Evolutionary conservation across 2,113 vertebrate genomes (phyloP).

Genomic region (Typhlomys cinereus): DNA sequence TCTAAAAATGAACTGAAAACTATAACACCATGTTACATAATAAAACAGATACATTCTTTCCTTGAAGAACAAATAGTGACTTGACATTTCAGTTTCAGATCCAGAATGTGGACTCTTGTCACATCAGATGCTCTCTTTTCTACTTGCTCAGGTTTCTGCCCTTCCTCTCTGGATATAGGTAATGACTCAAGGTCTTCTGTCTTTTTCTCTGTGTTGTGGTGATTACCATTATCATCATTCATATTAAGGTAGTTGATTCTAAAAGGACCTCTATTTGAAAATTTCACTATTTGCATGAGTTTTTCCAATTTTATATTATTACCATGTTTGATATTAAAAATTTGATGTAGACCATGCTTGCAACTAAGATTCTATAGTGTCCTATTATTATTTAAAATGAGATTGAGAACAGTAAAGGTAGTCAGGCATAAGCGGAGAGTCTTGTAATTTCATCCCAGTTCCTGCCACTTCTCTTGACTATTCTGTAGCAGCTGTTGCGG

Average conservation of each 20-base stretch:
- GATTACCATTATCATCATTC: too few relatives aligned
- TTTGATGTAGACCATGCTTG: not conserved
- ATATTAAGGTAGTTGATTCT: not conserved
- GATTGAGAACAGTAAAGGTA: not conserved
- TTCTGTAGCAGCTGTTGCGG: not conserved
- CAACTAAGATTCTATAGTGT: not conserved
- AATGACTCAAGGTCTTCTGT: not conserved
- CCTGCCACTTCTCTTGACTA: not conserved
- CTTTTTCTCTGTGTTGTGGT: not conserved
- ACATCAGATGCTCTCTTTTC: not conserved
- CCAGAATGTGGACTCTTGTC: not conserved
- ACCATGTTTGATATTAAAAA: not conserved
- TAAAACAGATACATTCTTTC: conserved; percentile 32
- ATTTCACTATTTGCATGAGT: not conserved
- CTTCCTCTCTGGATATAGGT: not conserved
- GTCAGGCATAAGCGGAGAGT: not conserved
- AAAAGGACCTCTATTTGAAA: not conserved
- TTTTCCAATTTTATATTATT: conserved; percentile 38
- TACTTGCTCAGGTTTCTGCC: not conserved
- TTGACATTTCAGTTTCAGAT: conserved; percentile 47
- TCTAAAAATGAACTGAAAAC: not conserved
- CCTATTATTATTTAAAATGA: conserved; percentile 10
- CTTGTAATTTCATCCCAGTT: conserved; percentile 26
- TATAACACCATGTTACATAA: conserved; percentile 38
- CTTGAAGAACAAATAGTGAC: conserved; percentile 24